Evolutionary conservation across 2,888 invertebrate genomes (phyloP).

Genomic region (Trissolcus brochymenae): DNA sequence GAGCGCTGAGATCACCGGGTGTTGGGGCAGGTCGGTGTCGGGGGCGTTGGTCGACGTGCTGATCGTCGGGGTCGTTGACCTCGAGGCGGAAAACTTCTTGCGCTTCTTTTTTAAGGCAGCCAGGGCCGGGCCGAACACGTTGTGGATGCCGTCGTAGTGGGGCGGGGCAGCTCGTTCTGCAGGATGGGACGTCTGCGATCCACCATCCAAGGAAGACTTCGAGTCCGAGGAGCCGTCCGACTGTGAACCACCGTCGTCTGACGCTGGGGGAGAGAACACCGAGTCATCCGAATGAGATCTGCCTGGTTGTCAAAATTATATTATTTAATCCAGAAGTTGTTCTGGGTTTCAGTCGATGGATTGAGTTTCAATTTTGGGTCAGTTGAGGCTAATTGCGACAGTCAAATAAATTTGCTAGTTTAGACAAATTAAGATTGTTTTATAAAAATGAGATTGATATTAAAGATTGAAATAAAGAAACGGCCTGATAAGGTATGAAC

Average conservation of each 20-base stretch:
- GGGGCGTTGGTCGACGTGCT: conserved; percentile 73
- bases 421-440: too few relatives aligned
- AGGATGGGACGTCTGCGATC: conserved; percentile 65
- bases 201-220: conserved; percentile 81
- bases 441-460: not conserved
- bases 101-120: conserved; percentile 87
- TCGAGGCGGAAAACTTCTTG: conserved; percentile 89
- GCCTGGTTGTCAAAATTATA: conserved; percentile 60
- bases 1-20: conserved; percentile 58
- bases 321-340: conserved; percentile 15
- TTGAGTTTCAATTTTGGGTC: not conserved
- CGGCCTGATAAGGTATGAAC: not conserved
- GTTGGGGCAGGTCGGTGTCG: conserved; percentile 61
- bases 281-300: conserved; percentile 88
- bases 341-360: not conserved
- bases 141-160: conserved; percentile 71
- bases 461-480: not conserved
- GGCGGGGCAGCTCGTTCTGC: conserved; percentile 60
- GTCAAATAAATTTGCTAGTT: too few relatives aligned
- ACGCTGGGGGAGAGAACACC: conserved; percentile 82
- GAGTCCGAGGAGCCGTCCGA: conserved; percentile 83
- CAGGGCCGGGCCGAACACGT: conserved; percentile 78
- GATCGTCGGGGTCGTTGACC: conserved; percentile 80
- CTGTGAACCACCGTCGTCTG: conserved; percentile 83
- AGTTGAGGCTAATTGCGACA: too few relatives aligned